Conservation (phyloP, 1,140 invertebrate genomes). For the Drosophila ficusphila region DNA sequence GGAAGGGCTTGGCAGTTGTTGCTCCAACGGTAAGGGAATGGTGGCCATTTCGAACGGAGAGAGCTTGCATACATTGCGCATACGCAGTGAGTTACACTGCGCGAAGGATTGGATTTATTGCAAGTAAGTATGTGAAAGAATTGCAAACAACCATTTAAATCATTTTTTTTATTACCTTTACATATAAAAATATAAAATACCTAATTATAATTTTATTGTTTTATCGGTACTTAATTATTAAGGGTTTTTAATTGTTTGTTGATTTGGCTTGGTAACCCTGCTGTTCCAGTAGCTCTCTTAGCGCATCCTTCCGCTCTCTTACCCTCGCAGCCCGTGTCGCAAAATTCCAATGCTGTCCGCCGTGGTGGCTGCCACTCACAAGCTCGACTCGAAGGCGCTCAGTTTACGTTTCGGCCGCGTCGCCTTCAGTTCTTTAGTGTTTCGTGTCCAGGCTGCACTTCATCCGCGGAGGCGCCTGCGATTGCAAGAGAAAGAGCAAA, state of each 20-base stretch:
- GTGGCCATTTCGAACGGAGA: not conserved
- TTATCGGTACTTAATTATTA: no score
- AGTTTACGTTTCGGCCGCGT: slow-evolving; percentile 79
- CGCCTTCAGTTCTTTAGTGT: slow-evolving; percentile 58
- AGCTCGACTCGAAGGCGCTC: slow-evolving; percentile 38
- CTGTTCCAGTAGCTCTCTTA: slow-evolving; percentile 38
- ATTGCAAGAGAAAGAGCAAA: slow-evolving; percentile 44
- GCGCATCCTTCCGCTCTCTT: slow-evolving; percentile 51
- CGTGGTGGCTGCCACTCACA: slow-evolving; percentile 40
- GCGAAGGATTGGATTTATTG: not conserved
- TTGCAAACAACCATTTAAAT: no score
- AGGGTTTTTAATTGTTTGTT: no score
- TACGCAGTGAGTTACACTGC: slow-evolving; percentile 64
- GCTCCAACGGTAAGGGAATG: slow-evolving; percentile 22
- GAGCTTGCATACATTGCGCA: slow-evolving; percentile 51
- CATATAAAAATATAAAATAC: no score
- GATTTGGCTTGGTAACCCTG: slow-evolving; percentile 35
- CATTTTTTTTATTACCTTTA: no score
- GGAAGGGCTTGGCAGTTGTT: slow-evolving; percentile 59
- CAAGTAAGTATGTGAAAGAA: no score
- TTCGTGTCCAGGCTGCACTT: slow-evolving; percentile 61
- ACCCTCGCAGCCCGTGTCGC: slow-evolving; percentile 35
- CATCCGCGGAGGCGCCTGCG: slow-evolving; percentile 45
- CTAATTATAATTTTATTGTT: no score
- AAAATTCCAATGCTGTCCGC: slow-evolving; percentile 69